Base-by-base conservation (phyloP, 2,888 invertebrate species). In the Mythimna pallens region DNA sequence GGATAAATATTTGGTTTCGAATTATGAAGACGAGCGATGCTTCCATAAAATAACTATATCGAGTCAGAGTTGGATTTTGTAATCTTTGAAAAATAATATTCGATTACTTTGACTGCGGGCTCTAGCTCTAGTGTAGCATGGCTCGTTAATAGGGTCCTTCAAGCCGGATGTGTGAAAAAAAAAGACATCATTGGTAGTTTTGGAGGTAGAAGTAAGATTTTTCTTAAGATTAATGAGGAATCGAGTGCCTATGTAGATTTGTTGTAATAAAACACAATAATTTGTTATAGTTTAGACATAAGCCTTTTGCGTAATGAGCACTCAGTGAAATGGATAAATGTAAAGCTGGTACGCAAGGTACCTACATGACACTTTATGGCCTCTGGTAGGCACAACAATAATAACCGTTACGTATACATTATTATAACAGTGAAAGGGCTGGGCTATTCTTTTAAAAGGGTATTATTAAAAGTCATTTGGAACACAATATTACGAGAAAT, bases 391-490 rank as follows among this genome's bases (percentile, higher is more conserved):
- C 68, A 72, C 36, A 78, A 68, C 59, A 70, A 82, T 78, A 82
- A 82, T 80, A 84, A 80, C 84, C 75, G 74, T 76, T 63, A 78
- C 73, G 17, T 47, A 78, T 71, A 70, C 76, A 78, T 78, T 84
- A 76, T 78, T 86, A 81, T 82, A 88, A 91, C 92, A 92, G 87
- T 87, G 76, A 90, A 92, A 88, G 80, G 90, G 89, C 85, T 71
- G 87, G 83, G 64, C 86, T 83, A 86, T 87, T 83, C 73, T 81
- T 87, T 83, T 85, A 88, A 89, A 88, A 87, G 84, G 82, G 83
- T 92, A 89, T 90, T 89, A 91, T 92, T 90, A 91, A 91, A 91
- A 87, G 88, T 86, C 86, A 90, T 91, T 92, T 85, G 69, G 83
- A 87, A 86, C 84, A 85, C 76, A 81, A 72, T 84, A 86, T 86